Conservation (phyloP, 2,797 vertebrate species). For the Poecilia gillii region DNA sequence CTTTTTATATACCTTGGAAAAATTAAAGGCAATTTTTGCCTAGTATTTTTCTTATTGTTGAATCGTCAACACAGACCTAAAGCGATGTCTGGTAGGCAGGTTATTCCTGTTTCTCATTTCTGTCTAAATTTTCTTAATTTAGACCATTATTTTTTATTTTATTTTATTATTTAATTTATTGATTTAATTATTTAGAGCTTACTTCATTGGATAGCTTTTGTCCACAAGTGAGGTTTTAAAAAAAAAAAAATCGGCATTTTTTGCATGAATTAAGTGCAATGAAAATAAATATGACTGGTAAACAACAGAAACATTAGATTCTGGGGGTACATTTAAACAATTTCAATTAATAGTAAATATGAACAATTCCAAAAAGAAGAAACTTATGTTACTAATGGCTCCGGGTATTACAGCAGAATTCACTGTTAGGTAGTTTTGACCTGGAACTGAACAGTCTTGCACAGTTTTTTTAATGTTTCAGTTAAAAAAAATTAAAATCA, state of each 20-base stretch:
- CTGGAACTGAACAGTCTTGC: not conserved
- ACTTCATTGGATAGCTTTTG: no score
- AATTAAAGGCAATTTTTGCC: not conserved
- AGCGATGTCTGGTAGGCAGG: not conserved
- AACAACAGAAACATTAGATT: not conserved
- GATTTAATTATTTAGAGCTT: no score
- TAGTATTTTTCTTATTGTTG: not conserved
- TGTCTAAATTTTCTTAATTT: not conserved
- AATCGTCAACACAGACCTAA: not conserved
- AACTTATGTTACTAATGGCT: not conserved
- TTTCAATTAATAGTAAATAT: not conserved
- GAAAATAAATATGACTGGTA: not conserved
- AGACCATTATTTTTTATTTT: not conserved
- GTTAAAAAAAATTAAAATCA: not conserved
- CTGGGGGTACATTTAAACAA: not conserved
- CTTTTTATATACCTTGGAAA: not conserved
- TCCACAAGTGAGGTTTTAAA: no score
- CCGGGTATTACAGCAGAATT: not conserved
- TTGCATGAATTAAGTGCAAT: not conserved
- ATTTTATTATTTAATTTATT: not conserved
- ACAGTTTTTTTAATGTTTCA: not conserved
- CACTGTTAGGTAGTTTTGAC: not conserved
- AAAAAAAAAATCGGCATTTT: no score
- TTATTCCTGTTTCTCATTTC: not conserved
- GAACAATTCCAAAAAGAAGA: not conserved